Base-by-base conservation (phyloP, 2,797 vertebrate genomes). In the Scomberomorus guttatus region DNA sequence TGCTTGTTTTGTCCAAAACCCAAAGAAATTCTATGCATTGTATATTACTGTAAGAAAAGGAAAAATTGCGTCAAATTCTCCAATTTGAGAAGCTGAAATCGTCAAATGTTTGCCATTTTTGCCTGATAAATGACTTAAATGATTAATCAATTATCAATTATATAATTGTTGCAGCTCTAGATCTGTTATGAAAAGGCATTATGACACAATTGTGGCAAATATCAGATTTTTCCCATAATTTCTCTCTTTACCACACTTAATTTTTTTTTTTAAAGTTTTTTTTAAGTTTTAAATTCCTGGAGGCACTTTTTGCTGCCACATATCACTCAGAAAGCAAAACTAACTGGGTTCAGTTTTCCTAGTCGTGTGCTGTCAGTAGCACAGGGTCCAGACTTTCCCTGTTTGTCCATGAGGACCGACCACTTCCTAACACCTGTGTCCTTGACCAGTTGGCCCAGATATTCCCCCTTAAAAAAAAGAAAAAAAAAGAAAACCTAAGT, bases 341-440 rank as follows among this genome's bases (percentile, higher is more conserved):
- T 14, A 39, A 72, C 25, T 14, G 12, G 57, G 46, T 72, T 72
- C 27, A 25, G 44, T 71, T 73, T 75, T 12, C 15, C 39, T 17
- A 9, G 54, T 42, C 2, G 59, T 18, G 10, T 15, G 22, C 68
- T 62, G 39, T 79, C 81, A 27, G 72, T 2, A 29, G 37, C 48
- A 6, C 58, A 27, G 27, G 14, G 60, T 82, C 54, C 79, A 81
- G 65, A 56, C 55, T 70, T 69, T 77, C 44, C 74, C 65, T 32
- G 58, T 77, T 82, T 65, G 46, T 79, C 66, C 80, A 52, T 8
- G 29, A 72, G 83, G 82, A 77, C 62, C 11, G 24, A 55, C 64
- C 66, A 63, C 79, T 92, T 94, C 88, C 90, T 89, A 71, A 85
- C 91, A 91, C 89, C 91, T 94, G 91, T 59, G 78, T 91, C 90